phyloP scores from a whole-genome alignment of 2,797 vertebrate genomes.

The Meriones psammophilus region DNA sequence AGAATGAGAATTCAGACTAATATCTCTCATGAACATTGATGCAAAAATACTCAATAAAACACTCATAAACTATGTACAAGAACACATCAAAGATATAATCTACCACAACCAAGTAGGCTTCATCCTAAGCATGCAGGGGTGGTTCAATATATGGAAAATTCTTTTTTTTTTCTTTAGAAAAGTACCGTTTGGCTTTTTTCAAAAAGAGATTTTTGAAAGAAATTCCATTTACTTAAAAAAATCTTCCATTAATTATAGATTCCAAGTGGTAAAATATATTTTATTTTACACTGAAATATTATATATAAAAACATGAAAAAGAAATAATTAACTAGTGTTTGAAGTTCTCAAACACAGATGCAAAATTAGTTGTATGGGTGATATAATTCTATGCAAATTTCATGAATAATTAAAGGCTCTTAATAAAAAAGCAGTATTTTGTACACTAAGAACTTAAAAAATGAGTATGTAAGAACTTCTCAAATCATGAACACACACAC shows the following conservation, averaged over 20 bases:
- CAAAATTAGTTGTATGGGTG: conserved; percentile 5
- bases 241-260: conserved; percentile 13
- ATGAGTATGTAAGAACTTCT: neutral
- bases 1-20: too few relatives aligned
- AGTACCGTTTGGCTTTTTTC: neutral
- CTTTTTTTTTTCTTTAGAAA: neutral
- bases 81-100: too few relatives aligned
- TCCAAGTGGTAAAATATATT: neutral
- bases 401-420: conserved; percentile 31
- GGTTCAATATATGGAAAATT: too few relatives aligned
- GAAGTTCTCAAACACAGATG: conserved; percentile 10
- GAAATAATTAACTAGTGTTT: conserved; percentile 5
- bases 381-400: conserved; percentile 18
- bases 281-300: conserved; percentile 39
- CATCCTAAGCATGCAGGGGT: too few relatives aligned
- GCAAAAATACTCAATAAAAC: too few relatives aligned
- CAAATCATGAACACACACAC: conserved; percentile 43
- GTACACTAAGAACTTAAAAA: conserved; percentile 51
- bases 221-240: conserved; percentile 23
- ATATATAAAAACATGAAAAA: neutral
- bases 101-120: too few relatives aligned
- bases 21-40: too few relatives aligned
- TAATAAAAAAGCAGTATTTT: conserved; percentile 53
- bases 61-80: too few relatives aligned
- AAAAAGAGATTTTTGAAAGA: neutral